Base-by-base conservation (phyloP, 2,888 invertebrate species). In the Coecobrya sp. region DNA sequence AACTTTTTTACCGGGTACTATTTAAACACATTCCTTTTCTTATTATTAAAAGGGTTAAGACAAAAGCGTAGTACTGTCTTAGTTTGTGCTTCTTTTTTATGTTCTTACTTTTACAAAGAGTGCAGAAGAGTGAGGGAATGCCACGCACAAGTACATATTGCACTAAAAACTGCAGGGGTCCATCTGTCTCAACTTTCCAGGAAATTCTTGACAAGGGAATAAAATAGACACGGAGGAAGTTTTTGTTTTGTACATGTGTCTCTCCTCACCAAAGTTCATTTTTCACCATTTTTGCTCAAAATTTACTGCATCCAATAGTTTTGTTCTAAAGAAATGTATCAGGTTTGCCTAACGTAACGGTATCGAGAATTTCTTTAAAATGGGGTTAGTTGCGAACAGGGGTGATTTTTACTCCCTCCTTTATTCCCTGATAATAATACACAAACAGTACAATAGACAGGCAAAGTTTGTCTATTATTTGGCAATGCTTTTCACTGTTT, bases 301-400 rank as follows among this genome's bases (percentile, higher is more conserved):
- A 27, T 70, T 19, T 70, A 70, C 30, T 70, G 36, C 36, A 70
- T 70, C 0, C 7, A 19, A n/a, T 70, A n/a, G 36, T 70, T 30
- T n/a, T 70, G 13, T 2, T 81, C 30, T 55, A 1, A n/a, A 19
- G n/a, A 73, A 49, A 76, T n/a, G 3, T 22, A 22, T 10, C 0
- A 1, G 13, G 8, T 13, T 0, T 22, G 25, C 1, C 22, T 45
- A 22, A 76, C n/a, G 11, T 30, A 42, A n/a, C 10, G 7, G 45
- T 25, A 19, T 49, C 1, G n/a, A 11, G 45, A 84, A n/a, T 82
- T 82, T 82, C n/a, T 79, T 52, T 16, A 52, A 19, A 70, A 55
- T 81, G 91, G 91, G 91, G 91, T 27, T 86, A 86, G 86, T 86
- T 91, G 91, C 91, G 91, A 91, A 86, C 86, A 86, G 91, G 91